A percentile compares a stretch with the other conserved stretches of the same genome.
Conservation (phyloP, 2,888 invertebrate species). For the Epistrophe eligans region DNA sequence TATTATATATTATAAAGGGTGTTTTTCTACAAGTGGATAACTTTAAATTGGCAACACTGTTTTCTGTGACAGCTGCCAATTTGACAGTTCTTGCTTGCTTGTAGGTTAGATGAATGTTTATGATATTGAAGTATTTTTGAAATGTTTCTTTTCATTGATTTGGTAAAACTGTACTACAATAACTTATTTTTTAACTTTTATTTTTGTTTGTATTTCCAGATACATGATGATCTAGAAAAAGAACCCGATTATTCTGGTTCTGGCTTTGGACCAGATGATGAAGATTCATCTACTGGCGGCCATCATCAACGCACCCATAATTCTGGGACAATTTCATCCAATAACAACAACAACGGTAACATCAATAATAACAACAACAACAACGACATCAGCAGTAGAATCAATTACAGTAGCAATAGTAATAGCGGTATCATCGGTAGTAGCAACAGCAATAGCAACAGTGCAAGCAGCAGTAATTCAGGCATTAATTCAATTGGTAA, state of each 20-base stretch:
- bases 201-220: conserved; percentile 77
- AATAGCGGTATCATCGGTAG: conserved; percentile 82
- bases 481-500: conserved; percentile 83
- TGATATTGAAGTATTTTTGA: too few species aligned
- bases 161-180: background rate
- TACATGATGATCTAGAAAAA: conserved; percentile 85
- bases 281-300: conserved; percentile 85
- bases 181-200: background rate
- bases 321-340: conserved; percentile 76
- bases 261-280: conserved; percentile 93
- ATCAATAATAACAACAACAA: conserved; percentile 79
- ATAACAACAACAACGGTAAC: conserved; percentile 80
- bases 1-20: too few species aligned
- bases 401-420: conserved; percentile 82
- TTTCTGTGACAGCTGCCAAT: too few species aligned
- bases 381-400: conserved; percentile 81
- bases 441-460: conserved; percentile 77
- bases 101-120: too few species aligned
- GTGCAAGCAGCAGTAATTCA: conserved; percentile 81
- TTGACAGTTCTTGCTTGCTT: too few species aligned
- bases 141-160: too few species aligned
- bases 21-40: too few species aligned
- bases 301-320: conserved; percentile 80
- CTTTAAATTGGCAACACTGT: too few species aligned
- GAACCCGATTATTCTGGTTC: conserved; percentile 94